Evolutionary conservation across 2,113 vertebrate genomes (phyloP).

Genomic region (Zootoca vivipara): DNA sequence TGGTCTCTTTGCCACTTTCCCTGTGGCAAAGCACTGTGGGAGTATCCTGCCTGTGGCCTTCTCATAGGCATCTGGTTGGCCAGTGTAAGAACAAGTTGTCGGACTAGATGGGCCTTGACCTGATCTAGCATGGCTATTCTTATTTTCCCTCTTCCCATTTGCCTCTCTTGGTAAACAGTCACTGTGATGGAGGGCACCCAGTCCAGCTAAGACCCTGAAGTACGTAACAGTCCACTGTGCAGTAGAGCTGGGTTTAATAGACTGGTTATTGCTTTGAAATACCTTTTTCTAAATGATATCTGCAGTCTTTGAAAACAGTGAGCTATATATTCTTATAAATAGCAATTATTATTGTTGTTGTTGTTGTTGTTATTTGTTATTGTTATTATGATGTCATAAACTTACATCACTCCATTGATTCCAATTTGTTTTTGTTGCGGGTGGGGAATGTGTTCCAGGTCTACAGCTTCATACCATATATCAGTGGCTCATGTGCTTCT

Average conservation of each 20-base stretch:
- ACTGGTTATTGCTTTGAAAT: background rate
- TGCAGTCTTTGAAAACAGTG: background rate
- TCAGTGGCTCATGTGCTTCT: no score
- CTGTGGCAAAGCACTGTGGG: no score
- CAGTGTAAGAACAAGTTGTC: no score
- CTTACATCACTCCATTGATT: background rate
- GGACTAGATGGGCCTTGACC: no score
- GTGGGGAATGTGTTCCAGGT: no score
- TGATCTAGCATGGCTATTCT: no score
- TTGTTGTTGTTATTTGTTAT: background rate
- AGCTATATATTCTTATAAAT: background rate
- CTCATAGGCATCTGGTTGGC: no score
- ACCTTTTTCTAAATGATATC: background rate
- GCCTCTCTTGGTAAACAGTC: no score
- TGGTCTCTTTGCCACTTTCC: background rate
- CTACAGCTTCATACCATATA: no score
- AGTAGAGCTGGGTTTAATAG: background rate
- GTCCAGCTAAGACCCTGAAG: background rate
- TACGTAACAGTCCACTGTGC: background rate
- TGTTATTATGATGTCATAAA: background rate
- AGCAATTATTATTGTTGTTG: background rate
- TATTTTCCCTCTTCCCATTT: no score
- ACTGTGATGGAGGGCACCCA: no score
- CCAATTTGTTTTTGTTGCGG: background rate
- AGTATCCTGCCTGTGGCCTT: no score